Conservation (phyloP, 2,888 invertebrate species). For the Eilema caniola region DNA sequence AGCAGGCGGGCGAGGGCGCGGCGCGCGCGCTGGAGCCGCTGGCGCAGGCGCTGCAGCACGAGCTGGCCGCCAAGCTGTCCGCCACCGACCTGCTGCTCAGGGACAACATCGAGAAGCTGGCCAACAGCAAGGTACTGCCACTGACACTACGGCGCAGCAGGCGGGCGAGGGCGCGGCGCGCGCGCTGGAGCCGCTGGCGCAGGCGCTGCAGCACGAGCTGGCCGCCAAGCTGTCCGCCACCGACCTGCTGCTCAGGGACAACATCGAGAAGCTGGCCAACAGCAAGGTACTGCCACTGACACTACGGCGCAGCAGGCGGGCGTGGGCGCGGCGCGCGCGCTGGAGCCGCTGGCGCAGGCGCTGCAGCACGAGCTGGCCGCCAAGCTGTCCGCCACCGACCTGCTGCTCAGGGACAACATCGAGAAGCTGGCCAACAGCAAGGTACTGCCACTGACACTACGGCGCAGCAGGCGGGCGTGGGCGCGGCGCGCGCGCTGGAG, state of each 20-base stretch:
- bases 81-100: constrained; percentile 91
- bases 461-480: constrained; percentile 74
- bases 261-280: constrained; percentile 88
- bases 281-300: no score
- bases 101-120: constrained; percentile 90
- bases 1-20: constrained; percentile 84
- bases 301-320: no score
- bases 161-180: constrained; percentile 86
- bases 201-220: constrained; percentile 91
- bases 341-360: constrained; percentile 92
- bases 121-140: constrained; percentile 94
- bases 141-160: no score
- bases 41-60: constrained; percentile 90
- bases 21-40: constrained; percentile 91
- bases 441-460: no score
- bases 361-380: constrained; percentile 91
- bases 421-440: constrained; percentile 89
- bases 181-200: constrained; percentile 91
- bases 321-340: constrained; percentile 87
- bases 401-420: constrained; percentile 92
- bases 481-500: constrained; percentile 90
- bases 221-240: constrained; percentile 90
- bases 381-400: constrained; percentile 91
- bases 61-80: constrained; percentile 90
- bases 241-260: constrained; percentile 92